Base-by-base conservation (phyloP, 2,888 invertebrate species). In the Lordiphosa andalusiaca region DNA sequence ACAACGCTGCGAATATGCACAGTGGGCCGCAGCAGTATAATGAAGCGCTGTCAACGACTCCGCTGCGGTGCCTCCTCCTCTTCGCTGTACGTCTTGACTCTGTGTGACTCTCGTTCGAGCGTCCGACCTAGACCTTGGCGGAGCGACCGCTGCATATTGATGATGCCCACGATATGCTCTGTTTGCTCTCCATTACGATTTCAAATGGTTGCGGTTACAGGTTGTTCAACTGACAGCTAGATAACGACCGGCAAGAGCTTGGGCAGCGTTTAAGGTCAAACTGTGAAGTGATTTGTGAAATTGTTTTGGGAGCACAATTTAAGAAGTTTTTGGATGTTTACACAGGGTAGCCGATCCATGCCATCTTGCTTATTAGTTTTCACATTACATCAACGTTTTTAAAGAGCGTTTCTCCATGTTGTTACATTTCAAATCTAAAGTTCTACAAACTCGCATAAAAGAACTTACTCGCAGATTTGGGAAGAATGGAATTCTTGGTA, bases 41-140 rank as follows among this genome's bases (percentile, higher is more conserved):
- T 16, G 38, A 59, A 71, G 54, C 59, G 61, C 71, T 73, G 78
- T 78, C 71, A 82, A 73, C 73, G 75, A 62, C 67, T 57, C 49
- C 51, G 33, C 37, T 48, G 23, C 48, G 36, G 16, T 40, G 23
- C 36, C 13, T 19, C 38, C 36, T 13, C 38, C 16, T 16, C 16
- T 46, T 46, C 49, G 12, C 13, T 42, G 53, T 41, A 10, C 39
- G 39, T 53, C 48, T 41, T 47, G 49, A 59, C 63, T 48, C 51
- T 55, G 39, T 53, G 58, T n/a, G n/a, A n/a, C n/a, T 49, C 54
- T 9, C 16, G 30, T 57, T 48, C 13, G 7, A 39, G 51, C 50
- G n/a, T n/a, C 50, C 69, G 74, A 82, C 83, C 84, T 84, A 83
- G 82, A 84, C 82, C 82, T 83, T 83, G 84, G 19, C 39, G 9